Evolutionary conservation across 37 sponge, comb jelly and placozoan genomes (phyloP).

Genomic region (Bolinopsis microptera): DNA sequence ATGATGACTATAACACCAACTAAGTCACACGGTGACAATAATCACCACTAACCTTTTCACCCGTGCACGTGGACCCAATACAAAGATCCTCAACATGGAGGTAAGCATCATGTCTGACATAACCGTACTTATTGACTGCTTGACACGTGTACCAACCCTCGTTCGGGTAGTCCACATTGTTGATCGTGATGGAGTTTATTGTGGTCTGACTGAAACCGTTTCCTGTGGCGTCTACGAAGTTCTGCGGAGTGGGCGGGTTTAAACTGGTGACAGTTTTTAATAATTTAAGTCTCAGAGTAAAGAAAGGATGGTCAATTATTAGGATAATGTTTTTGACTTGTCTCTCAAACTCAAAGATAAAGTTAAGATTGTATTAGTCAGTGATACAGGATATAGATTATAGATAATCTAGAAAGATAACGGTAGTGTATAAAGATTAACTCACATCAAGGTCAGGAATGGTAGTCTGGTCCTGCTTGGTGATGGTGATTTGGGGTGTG

Average conservation of each 20-base stretch:
- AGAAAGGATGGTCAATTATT: too few relatives aligned
- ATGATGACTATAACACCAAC: too few relatives aligned
- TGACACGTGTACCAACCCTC: conserved; percentile 66
- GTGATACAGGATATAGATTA: too few relatives aligned
- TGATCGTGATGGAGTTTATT: conserved; percentile 2
- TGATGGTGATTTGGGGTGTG: conserved; percentile 39
- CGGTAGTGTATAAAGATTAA: too few relatives aligned
- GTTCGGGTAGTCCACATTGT: not conserved
- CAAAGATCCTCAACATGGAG: conserved; percentile 30
- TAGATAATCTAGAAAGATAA: too few relatives aligned
- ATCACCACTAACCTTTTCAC: conserved; percentile 19
- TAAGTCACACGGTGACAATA: too few relatives aligned
- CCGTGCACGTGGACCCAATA: not conserved
- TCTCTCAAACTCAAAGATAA: too few relatives aligned
- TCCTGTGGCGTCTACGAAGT: not conserved
- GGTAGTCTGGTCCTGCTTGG: conserved; percentile 13
- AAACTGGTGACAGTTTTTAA: too few relatives aligned
- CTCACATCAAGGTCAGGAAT: not conserved
- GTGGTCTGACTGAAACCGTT: conserved; percentile 10
- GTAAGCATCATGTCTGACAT: conserved; percentile 8
- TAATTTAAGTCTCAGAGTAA: too few relatives aligned
- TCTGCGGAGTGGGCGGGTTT: too few relatives aligned
- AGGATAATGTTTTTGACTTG: too few relatives aligned
- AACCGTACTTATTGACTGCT: conserved; percentile 3
- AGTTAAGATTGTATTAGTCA: too few relatives aligned